These are phyloP conservation scores for Muscidifurax raptorellus DNA, from an alignment of 1,140 invertebrate genomes.

Conservation along the genomic window DNA sequence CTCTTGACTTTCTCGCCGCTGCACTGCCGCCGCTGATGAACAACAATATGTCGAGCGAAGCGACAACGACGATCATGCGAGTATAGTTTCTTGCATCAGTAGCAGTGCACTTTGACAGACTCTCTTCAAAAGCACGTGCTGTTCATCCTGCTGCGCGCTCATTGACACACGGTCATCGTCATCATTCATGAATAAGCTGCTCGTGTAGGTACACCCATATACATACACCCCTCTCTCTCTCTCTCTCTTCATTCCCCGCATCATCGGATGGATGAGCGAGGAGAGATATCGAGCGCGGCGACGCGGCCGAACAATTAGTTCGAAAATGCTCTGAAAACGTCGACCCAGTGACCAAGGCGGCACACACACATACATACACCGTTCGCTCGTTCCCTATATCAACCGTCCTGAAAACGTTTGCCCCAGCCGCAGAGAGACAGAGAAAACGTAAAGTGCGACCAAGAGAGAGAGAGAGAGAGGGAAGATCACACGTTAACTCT, in stretches of 20 bases:
- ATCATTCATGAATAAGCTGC: conserved; percentile 26
- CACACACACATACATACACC: neutral
- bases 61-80: neutral
- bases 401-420: conserved; percentile 70
- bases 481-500: conserved; percentile 45
- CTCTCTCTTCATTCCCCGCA: neutral
- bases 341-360: conserved; percentile 63
- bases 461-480: conserved; percentile 32
- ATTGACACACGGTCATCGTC: conserved; percentile 23
- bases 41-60: conserved; percentile 37
- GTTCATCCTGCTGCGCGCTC: neutral
- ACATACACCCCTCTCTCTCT: neutral
- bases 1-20: conserved; percentile 45
- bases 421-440: conserved; percentile 65
- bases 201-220: neutral
- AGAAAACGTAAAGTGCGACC: neutral
- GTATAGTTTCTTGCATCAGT: neutral
- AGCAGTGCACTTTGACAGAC: neutral
- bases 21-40: neutral
- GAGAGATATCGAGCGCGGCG: conserved; percentile 39
- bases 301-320: conserved; percentile 58
- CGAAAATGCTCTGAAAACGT: conserved; percentile 67
- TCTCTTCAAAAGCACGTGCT: neutral
- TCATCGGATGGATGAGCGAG: neutral
- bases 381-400: conserved; percentile 24